phyloP scores from a whole-genome alignment of 2,113 vertebrate genomes.

The Paraplagusia blochii region DNA sequence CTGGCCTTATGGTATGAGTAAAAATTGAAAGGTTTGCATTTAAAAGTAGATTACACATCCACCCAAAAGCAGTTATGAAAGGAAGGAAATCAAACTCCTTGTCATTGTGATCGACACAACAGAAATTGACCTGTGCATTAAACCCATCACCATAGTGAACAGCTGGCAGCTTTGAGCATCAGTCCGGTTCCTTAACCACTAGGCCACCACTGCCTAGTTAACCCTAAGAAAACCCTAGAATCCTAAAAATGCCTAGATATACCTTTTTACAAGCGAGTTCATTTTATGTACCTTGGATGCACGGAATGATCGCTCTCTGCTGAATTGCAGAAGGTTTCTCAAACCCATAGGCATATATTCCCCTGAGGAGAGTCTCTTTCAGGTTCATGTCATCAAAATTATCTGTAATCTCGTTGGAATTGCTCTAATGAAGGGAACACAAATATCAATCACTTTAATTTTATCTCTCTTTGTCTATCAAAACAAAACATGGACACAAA shows the following conservation, averaged over 20 bases:
- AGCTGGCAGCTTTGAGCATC: too few species aligned
- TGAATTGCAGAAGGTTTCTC: slow-evolving; percentile 99
- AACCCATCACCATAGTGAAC: too few species aligned
- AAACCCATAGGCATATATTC: slow-evolving; percentile 98
- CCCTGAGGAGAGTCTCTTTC: slow-evolving; percentile 95
- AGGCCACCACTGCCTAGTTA: too few species aligned
- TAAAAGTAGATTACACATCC: slow-evolving; percentile 39
- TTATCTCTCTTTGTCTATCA: too few species aligned
- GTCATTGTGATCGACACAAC: slow-evolving; percentile 53
- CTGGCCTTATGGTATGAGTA: slow-evolving; percentile 81
- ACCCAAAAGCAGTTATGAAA: not conserved
- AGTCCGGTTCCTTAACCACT: too few species aligned
- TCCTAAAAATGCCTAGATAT: slow-evolving; percentile 65
- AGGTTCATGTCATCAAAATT: slow-evolving; percentile 99
- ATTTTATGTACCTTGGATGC: slow-evolving; percentile 88
- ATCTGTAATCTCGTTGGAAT: slow-evolving; percentile 98
- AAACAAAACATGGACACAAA: too few species aligned
- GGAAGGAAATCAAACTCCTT: not conserved
- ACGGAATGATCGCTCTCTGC: slow-evolving; percentile 97
- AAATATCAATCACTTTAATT: too few species aligned
- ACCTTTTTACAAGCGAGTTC: not conserved
- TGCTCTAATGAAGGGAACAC: slow-evolving; percentile 48
- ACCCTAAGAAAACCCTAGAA: too few species aligned
- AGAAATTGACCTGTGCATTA: too few species aligned
- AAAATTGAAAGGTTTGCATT: not conserved